Percentiles rank a stretch among this genome's conserved stretches.
Conservation (phyloP, 2,797 vertebrate genomes). For the Crypturellus tataupa region DNA sequence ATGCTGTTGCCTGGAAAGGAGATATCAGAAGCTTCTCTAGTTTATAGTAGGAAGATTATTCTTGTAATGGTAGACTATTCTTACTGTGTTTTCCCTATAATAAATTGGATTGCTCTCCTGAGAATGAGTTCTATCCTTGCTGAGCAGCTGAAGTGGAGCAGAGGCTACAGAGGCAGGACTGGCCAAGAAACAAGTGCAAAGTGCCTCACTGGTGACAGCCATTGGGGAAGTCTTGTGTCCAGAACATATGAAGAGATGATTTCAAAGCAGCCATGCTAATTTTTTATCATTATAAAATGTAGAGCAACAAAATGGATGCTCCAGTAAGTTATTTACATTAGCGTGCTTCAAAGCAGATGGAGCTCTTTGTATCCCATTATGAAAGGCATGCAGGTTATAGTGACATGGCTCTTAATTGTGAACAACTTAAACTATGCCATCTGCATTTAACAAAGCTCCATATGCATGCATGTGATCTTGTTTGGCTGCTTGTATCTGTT, state of each 20-base stretch:
- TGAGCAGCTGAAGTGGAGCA: not conserved
- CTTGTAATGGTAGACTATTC: not conserved
- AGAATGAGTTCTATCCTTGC: not conserved
- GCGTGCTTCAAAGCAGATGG: slow-evolving; percentile 52
- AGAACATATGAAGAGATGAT: not conserved
- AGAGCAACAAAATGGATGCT: slow-evolving; percentile 30
- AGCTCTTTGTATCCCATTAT: slow-evolving; percentile 31
- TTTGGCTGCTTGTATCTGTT: slow-evolving; percentile 16
- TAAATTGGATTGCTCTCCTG: not conserved
- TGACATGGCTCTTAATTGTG: slow-evolving; percentile 55
- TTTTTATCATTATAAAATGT: not conserved
- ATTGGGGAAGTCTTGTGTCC: not conserved
- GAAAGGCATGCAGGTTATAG: slow-evolving; percentile 38
- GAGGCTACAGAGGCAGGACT: not conserved
- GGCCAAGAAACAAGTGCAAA: not conserved
- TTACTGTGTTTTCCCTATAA: not conserved
- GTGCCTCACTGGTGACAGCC: not conserved
- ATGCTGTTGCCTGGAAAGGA: not conserved
- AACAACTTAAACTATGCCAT: slow-evolving; percentile 52
- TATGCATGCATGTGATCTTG: not conserved
- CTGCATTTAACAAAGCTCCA: slow-evolving; percentile 60
- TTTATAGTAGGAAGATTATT: not conserved
- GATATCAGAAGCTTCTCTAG: not conserved
- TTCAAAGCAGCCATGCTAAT: not conserved
- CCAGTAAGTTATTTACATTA: slow-evolving; percentile 50